Evolutionary conservation across 2,888 invertebrate species (phyloP), one percentile per base, ranked within the genome.

Genomic region (Parapristionchus giblindavisi): DNA sequence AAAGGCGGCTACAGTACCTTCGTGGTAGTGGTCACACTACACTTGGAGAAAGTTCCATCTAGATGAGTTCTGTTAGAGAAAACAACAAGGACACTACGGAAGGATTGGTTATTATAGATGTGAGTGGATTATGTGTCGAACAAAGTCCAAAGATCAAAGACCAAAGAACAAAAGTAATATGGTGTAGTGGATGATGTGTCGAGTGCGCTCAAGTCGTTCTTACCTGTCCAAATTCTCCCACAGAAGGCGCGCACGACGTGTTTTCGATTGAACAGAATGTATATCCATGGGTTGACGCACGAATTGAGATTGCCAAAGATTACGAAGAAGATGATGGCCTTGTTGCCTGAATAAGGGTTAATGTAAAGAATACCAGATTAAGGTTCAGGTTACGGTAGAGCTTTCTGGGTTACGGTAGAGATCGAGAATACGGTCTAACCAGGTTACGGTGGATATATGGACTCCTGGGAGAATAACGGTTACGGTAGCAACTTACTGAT

Each of bases 241-340:
- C 78, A 79, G 1, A 83, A 73, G 1, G 81, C 81, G 48, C 81
- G 82, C 1, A 63, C 43, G n/a, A 80, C 83, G 68, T 83, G 83
- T 6, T 79, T 78, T 8, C 81, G 72, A 79, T 90, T 91, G 85
- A 90, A 89, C 54, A 88, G 81, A 38, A 91, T 86, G 84, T 91
- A 91, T 76, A 91, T 90, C 90, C 91, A 91, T 0, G 91, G 91
- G 83, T 91, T 91, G 48, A 92, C 92, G 86, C 92, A 93, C 82
- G 92, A 93, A 86, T 93, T 93, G 65, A 93, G 89, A 81, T 92
- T 92, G 79, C 91, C 92, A 78, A 93, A 89, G 51, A 93, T 90
- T 75, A 91, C 91, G 81, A 91, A 89, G 85, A 91, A 91, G 75
- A 90, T 91, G 85, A 92, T 91, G 24, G 91, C 89, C 58, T 91